Percentiles rank a stretch among this genome's conserved stretches.
These are phyloP conservation scores for Plusia festucae DNA, from an alignment of 2,888 invertebrate species.

Conservation along the genomic window DNA sequence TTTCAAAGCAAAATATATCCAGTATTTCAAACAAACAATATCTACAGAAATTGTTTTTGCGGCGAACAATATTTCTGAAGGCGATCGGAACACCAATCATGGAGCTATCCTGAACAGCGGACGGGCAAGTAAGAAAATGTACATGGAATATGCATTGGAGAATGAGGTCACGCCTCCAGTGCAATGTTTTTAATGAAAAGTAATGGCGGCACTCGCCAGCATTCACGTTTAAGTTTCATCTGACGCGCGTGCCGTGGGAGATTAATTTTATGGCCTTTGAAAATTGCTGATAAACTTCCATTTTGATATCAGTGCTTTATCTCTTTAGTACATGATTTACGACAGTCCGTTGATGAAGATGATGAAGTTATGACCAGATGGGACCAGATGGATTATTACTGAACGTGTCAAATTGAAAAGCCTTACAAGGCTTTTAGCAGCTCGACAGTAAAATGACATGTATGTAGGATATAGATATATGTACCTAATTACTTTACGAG, in stretches of 20 bases:
- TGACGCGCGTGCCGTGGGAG: constrained; percentile 45
- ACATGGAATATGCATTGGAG: constrained; percentile 57
- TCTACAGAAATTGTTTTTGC: constrained; percentile 60
- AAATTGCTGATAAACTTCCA: constrained; percentile 5
- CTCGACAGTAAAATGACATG: background rate
- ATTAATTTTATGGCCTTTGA: constrained; percentile 34
- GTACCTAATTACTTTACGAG: too few species aligned
- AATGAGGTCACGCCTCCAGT: constrained; percentile 59
- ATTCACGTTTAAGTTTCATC: constrained; percentile 51
- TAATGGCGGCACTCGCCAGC: constrained; percentile 51
- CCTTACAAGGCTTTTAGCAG: too few species aligned
- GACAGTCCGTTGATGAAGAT: background rate
- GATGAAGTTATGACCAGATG: background rate
- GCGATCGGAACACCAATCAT: constrained; percentile 60
- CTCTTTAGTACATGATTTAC: background rate
- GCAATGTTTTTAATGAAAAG: constrained; percentile 60
- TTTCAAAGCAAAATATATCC: constrained; percentile 60
- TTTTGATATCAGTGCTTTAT: constrained; percentile 1
- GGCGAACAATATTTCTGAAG: constrained; percentile 55
- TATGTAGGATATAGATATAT: too few species aligned
- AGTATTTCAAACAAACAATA: constrained; percentile 60
- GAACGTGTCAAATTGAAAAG: too few species aligned
- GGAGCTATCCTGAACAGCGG: constrained; percentile 45
- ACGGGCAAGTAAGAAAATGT: constrained; percentile 59
- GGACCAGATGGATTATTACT: background rate